Percentiles rank a stretch among this genome's conserved stretches.
Evolutionary conservation across 2,888 invertebrate genomes (phyloP).

Genomic region (Prenolepis imparis): DNA sequence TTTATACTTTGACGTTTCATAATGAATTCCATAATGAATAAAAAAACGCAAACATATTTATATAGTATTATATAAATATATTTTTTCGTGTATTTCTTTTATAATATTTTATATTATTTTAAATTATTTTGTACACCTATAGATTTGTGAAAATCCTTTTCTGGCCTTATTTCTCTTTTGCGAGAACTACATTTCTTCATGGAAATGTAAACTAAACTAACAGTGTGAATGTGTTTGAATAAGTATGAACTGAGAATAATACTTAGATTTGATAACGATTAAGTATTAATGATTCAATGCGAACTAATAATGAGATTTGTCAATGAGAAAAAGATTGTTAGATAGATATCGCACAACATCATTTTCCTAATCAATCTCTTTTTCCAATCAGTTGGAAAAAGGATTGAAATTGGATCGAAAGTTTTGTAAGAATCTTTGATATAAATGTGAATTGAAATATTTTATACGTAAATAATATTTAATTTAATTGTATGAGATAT

Average conservation of each 20-base stretch:
- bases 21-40: background rate
- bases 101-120: background rate
- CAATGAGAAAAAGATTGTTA: constrained; percentile 11
- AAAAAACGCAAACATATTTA: constrained; percentile 15
- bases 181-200: constrained; percentile 27
- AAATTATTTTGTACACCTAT: background rate
- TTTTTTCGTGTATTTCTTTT: constrained; percentile 36
- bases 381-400: constrained; percentile 13
- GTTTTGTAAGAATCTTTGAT: constrained; percentile 38
- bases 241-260: constrained; percentile 23
- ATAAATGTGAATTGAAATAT: constrained; percentile 29
- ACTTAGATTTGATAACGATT: constrained; percentile 25
- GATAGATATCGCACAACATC: constrained; percentile 8
- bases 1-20: constrained; percentile 37
- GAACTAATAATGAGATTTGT: constrained; percentile 19
- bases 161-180: background rate
- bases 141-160: background rate
- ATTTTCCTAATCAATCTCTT: constrained; percentile 22
- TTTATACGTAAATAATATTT: constrained; percentile 36
- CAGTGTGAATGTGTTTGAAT: constrained; percentile 31
- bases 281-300: constrained; percentile 19
- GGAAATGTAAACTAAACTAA: constrained; percentile 21
- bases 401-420: constrained; percentile 1
- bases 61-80: constrained; percentile 9
- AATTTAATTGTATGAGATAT: background rate